These are phyloP conservation scores for Pseudomugil tenellus DNA, from an alignment of 2,797 vertebrate genomes.

Conservation along the genomic window DNA sequence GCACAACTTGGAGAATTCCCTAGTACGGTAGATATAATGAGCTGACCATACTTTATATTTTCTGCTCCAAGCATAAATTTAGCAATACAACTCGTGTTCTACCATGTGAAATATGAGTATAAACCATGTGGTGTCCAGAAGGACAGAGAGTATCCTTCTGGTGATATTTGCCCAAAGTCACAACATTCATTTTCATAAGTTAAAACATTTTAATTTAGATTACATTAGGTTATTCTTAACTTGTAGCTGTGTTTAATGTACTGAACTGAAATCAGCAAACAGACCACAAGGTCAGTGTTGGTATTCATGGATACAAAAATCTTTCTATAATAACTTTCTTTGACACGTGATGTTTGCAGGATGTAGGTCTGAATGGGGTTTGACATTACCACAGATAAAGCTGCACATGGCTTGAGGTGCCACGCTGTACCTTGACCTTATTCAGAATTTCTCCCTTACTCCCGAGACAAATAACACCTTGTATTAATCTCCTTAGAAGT, in stretches of 20 bases:
- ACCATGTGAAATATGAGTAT: neutral
- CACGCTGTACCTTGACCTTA: constrained; percentile 46
- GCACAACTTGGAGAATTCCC: neutral
- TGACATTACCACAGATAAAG: constrained; percentile 12
- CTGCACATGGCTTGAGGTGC: constrained; percentile 31
- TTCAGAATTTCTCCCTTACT: constrained; percentile 39
- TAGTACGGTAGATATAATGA: too few species aligned
- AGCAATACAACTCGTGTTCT: neutral
- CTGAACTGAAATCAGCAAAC: neutral
- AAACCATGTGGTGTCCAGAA: neutral
- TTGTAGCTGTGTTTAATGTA: neutral
- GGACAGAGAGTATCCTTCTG: neutral
- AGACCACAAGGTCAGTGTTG: neutral
- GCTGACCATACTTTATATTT: neutral
- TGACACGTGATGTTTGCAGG: neutral
- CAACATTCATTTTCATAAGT: neutral
- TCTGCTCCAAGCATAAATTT: neutral
- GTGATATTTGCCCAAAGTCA: neutral
- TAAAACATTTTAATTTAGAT: too few species aligned
- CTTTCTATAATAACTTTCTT: neutral
- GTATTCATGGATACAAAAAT: neutral
- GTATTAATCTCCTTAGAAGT: constrained; percentile 56
- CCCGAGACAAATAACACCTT: constrained; percentile 45
- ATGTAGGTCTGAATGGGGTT: constrained; percentile 2
- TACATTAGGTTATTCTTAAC: too few species aligned